Evolutionary conservation across 2,113 vertebrate species (phyloP).

Genomic region (Pogonocichla stellata): DNA sequence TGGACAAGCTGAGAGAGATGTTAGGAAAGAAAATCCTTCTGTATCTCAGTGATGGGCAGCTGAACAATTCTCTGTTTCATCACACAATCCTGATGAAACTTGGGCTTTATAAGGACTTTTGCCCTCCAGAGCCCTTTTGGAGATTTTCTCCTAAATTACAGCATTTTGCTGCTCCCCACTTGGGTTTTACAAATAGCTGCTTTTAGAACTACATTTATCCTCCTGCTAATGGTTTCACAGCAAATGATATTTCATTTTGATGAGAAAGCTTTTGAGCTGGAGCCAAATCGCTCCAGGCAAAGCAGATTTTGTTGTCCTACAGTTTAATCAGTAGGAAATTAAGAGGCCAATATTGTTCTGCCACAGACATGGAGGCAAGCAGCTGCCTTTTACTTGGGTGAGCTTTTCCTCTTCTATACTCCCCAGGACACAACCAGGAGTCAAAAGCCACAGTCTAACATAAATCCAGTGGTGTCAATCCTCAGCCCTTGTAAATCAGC

Average conservation of each 20-base stretch:
- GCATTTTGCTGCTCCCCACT: neutral
- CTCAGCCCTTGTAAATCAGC: neutral
- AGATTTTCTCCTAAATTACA: neutral
- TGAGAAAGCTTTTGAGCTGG: constrained; percentile 58
- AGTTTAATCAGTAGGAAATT: constrained; percentile 70
- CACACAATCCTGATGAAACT: neutral
- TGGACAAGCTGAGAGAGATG: neutral
- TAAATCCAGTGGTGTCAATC: neutral
- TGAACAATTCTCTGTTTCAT: neutral
- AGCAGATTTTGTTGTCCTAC: constrained; percentile 71
- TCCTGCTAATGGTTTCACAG: constrained; percentile 48
- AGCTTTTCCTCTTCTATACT: neutral
- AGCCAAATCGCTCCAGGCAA: constrained; percentile 68
- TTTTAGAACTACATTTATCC: constrained; percentile 26
- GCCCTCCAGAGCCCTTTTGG: neutral
- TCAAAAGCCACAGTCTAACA: neutral
- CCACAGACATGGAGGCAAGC: constrained; percentile 38
- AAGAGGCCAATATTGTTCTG: constrained; percentile 56
- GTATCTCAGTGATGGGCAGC: neutral
- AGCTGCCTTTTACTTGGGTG: constrained; percentile 22
- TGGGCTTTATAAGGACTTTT: neutral
- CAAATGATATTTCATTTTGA: constrained; percentile 67
- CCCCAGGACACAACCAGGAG: neutral
- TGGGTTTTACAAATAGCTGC: constrained; percentile 38
- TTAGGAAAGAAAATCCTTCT: neutral